These are phyloP conservation scores for Anabas testudineus DNA, from an alignment of 2,797 vertebrate species.

Conservation along the genomic window DNA sequence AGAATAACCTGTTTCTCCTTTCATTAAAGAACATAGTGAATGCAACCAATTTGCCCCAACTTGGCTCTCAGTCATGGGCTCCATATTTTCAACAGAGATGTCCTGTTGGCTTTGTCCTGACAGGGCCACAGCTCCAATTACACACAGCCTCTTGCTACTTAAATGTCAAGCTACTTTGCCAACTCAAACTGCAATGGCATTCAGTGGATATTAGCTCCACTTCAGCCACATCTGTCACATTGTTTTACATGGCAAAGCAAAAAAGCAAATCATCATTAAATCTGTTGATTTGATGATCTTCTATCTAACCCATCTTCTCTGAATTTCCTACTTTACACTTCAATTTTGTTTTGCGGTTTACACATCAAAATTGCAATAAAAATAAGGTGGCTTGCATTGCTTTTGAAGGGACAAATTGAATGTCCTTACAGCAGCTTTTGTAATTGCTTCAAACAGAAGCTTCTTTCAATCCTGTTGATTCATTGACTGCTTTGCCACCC, in stretches of 20 bases:
- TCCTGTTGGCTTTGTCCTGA: conserved; percentile 70
- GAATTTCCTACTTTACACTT: conserved; percentile 32
- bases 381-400: conserved; percentile 32
- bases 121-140: conserved; percentile 82
- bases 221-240: conserved; percentile 71
- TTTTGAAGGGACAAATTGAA: conserved; percentile 51
- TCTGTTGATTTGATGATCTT: conserved; percentile 13
- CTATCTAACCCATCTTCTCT: conserved; percentile 22
- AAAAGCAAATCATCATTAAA: conserved; percentile 24
- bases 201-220: conserved; percentile 76
- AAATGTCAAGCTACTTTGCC: conserved; percentile 86
- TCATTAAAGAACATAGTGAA: conserved; percentile 47
- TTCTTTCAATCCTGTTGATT: conserved; percentile 46
- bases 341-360: conserved; percentile 23
- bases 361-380: conserved; percentile 54
- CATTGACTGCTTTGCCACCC: conserved; percentile 57
- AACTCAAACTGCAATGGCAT: conserved; percentile 80
- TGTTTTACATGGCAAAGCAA: conserved; percentile 56
- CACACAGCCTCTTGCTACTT: conserved; percentile 73
- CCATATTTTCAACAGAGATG: conserved; percentile 51
- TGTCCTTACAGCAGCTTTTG: conserved; percentile 62
- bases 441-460: conserved; percentile 67
- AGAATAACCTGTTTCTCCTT: conserved; percentile 14
- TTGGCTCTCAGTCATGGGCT: conserved; percentile 40
- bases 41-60: conserved; percentile 50